These are phyloP conservation scores for Cataglyphis cursor DNA, from an alignment of 2,888 invertebrate genomes.

Conservation along the genomic window DNA sequence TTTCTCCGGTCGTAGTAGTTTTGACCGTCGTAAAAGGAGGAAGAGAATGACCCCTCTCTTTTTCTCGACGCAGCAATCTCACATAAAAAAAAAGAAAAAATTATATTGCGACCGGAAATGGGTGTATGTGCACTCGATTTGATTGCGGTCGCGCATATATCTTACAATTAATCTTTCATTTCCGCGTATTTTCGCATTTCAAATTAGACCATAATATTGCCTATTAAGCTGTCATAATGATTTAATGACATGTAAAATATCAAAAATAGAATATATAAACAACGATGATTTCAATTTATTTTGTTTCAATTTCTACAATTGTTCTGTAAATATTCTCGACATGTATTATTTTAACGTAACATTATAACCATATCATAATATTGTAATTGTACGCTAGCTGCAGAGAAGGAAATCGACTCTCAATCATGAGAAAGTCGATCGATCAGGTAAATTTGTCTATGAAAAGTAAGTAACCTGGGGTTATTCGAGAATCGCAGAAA, in stretches of 20 bases:
- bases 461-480: background rate
- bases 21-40: conserved; percentile 58
- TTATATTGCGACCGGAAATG: background rate
- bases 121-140: background rate
- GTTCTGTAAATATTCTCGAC: background rate
- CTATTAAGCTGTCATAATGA: background rate
- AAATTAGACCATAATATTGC: background rate
- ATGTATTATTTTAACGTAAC: background rate
- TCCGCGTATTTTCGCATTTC: conserved; percentile 12
- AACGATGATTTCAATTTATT: background rate
- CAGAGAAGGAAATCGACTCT: background rate
- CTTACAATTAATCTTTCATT: conserved; percentile 10
- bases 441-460: conserved; percentile 11
- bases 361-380: background rate
- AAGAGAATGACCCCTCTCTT: conserved; percentile 20
- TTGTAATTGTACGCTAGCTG: background rate
- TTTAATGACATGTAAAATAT: background rate
- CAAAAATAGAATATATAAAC: background rate
- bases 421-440: conserved; percentile 34
- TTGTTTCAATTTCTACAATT: background rate
- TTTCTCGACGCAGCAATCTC: background rate
- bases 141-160: conserved; percentile 5
- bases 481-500: conserved; percentile 28
- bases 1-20: conserved; percentile 38
- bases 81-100: conserved; percentile 22